Evolutionary conservation across 2,113 vertebrate species (phyloP).

Genomic region (Octodon degus): DNA sequence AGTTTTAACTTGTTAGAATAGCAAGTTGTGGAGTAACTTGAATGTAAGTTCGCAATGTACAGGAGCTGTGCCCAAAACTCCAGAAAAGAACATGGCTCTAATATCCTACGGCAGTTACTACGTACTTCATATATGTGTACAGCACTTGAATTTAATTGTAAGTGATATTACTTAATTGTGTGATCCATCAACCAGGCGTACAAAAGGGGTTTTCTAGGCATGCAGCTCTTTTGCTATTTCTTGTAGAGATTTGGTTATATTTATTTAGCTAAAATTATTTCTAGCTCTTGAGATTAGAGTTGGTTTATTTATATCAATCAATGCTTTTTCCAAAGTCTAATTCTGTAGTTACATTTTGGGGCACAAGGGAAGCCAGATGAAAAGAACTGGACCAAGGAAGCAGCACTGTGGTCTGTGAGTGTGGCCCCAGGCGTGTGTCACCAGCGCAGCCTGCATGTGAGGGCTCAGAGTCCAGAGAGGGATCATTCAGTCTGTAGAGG

Average conservation of each 20-base stretch:
- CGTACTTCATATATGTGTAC: not conserved
- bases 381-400: not conserved
- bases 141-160: constrained; percentile 49
- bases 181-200: not conserved
- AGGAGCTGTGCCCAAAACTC: not conserved
- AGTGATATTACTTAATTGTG: constrained; percentile 25
- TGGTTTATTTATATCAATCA: constrained; percentile 50
- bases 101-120: not conserved
- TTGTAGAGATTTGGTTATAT: constrained; percentile 51
- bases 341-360: constrained; percentile 5
- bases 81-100: not conserved
- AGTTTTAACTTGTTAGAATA: constrained; percentile 23
- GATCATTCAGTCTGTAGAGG: not conserved
- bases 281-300: not conserved
- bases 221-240: constrained; percentile 16
- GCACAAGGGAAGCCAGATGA: constrained; percentile 44
- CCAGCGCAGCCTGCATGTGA: not conserved
- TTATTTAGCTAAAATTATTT: constrained; percentile 64
- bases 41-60: not conserved
- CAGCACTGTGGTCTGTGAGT: not conserved
- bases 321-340: not conserved
- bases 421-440: not conserved
- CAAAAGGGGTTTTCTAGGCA: not conserved
- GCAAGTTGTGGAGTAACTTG: not conserved
- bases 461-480: not conserved